Conservation (phyloP, 2,888 invertebrate genomes). For the Metallyticus violacea region DNA sequence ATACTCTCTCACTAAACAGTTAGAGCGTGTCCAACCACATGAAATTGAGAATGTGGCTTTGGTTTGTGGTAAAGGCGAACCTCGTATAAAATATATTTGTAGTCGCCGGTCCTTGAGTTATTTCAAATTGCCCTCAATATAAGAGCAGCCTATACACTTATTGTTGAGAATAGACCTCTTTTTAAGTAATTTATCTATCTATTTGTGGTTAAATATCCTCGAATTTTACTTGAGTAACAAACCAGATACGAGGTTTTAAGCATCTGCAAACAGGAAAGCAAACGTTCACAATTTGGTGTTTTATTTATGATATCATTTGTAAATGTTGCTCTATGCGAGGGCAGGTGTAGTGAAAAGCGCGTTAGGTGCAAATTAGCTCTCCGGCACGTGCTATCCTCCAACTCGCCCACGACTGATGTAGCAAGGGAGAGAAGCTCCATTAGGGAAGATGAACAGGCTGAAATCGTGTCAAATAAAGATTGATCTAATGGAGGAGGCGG, state of each 20-base stretch:
- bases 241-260: background rate
- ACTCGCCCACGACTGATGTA: background rate
- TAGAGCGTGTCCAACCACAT: too few relatives aligned
- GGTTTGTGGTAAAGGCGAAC: too few relatives aligned
- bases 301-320: background rate
- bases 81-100: too few relatives aligned
- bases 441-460: background rate
- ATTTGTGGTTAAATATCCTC: too few relatives aligned
- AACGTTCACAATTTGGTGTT: background rate
- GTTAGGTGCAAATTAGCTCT: background rate
- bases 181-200: too few relatives aligned
- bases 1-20: too few relatives aligned
- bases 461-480: background rate
- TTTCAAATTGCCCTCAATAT: too few relatives aligned
- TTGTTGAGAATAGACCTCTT: too few relatives aligned
- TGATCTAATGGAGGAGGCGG: background rate
- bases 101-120: too few relatives aligned
- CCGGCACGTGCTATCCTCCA: background rate
- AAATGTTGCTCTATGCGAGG: background rate
- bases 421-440: background rate
- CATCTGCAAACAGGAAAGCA: background rate
- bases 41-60: too few relatives aligned
- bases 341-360: background rate
- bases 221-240: too few relatives aligned
- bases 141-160: too few relatives aligned